phyloP scores from a whole-genome alignment of 2,113 vertebrate genomes.

The Callorhinus ursinus region DNA sequence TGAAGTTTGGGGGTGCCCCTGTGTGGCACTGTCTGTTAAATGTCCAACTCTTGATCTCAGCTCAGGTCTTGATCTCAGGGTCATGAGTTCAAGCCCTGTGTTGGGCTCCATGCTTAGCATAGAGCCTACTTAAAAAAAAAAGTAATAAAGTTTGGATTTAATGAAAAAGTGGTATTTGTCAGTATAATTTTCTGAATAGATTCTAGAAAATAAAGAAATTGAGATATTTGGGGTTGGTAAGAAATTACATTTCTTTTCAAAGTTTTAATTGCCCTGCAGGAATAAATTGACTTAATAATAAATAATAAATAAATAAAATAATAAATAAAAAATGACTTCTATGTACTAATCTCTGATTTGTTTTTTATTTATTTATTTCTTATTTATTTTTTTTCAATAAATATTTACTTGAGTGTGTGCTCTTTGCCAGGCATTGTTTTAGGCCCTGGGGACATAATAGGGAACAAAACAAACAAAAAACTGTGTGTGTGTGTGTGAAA shows the following conservation, averaged over 20 bases:
- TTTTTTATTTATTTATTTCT: background rate
- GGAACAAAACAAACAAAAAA: background rate
- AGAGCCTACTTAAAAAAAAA: background rate
- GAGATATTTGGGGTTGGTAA: background rate
- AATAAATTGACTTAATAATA: background rate
- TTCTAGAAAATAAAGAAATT: background rate
- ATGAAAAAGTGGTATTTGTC: slow-evolving; percentile 26
- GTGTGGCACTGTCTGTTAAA: background rate
- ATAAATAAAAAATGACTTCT: background rate
- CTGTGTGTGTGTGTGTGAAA: background rate
- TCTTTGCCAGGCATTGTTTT: background rate
- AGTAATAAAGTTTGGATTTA: slow-evolving; percentile 15
- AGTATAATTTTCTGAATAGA: background rate
- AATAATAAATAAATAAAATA: too few relatives aligned
- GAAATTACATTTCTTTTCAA: slow-evolving; percentile 35
- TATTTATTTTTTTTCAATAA: background rate
- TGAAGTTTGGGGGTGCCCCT: background rate
- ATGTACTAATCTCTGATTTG: background rate
- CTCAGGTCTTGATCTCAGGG: background rate
- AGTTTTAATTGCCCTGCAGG: background rate
- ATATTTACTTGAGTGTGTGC: background rate
- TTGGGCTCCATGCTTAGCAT: background rate
- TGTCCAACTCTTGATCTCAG: background rate
- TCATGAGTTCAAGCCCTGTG: background rate
- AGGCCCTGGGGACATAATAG: background rate